Conservation (phyloP, 2,888 invertebrate species). For the Orchesellides sinensis region DNA sequence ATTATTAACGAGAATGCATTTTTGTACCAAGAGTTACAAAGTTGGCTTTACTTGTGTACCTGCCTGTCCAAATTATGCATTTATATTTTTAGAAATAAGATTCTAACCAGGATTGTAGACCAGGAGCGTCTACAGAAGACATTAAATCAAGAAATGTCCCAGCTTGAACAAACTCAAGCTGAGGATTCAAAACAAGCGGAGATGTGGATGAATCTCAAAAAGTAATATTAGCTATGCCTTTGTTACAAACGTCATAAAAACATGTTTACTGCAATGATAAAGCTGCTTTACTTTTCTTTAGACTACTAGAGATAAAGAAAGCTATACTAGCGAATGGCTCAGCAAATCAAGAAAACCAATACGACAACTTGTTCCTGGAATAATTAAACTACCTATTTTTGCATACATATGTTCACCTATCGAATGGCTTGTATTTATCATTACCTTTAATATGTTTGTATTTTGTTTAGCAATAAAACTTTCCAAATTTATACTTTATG, state of each 20-base stretch:
- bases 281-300: not conserved
- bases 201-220: slow-evolving; percentile 43
- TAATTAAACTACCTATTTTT: too few species aligned
- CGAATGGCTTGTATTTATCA: too few species aligned
- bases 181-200: slow-evolving; percentile 17
- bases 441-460: too few species aligned
- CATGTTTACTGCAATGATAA: not conserved
- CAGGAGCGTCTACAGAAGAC: slow-evolving; percentile 49
- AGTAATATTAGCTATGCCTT: too few species aligned
- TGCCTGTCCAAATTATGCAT: not conserved
- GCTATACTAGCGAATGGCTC: too few species aligned
- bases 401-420: too few species aligned
- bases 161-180: slow-evolving; percentile 50
- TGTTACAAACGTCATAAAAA: too few species aligned
- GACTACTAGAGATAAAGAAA: not conserved
- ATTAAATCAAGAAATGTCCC: slow-evolving; percentile 29
- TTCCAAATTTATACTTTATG: too few species aligned
- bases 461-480: too few species aligned
- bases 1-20: not conserved
- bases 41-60: not conserved
- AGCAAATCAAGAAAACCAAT: not conserved
- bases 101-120: slow-evolving; percentile 52
- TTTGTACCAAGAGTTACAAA: not conserved
- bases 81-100: slow-evolving; percentile 42
- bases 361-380: too few species aligned